phyloP scores from a whole-genome alignment of 1,140 invertebrate species.

The Chionoecetes opilio region DNA sequence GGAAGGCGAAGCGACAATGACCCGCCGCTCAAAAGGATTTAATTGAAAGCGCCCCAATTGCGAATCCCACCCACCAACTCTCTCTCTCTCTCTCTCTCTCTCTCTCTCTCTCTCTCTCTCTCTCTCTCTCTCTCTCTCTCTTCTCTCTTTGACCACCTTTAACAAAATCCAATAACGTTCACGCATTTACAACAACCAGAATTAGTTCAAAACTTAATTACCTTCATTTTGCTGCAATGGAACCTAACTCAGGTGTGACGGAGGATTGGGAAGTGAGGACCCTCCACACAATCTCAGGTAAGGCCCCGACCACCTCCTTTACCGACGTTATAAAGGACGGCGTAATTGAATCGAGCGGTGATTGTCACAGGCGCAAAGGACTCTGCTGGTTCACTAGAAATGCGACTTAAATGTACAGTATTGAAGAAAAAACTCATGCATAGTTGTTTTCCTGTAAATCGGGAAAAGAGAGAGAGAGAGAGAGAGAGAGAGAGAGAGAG shows the following conservation, averaged over 20 bases:
- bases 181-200: neutral
- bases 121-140: constrained; percentile 27
- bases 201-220: constrained; percentile 22
- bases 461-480: neutral
- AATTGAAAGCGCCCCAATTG: constrained; percentile 28
- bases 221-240: constrained; percentile 16
- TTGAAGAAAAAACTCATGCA: no score
- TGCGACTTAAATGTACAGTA: neutral
- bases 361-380: neutral
- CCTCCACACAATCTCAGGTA: neutral
- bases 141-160: neutral
- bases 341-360: constrained; percentile 27
- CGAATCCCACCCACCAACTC: neutral
- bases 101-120: constrained; percentile 27
- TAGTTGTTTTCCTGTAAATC: no score
- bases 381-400: neutral
- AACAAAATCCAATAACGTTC: neutral
- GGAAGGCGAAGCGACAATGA: constrained; percentile 4
- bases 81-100: neutral
- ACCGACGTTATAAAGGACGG: neutral
- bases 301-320: constrained; percentile 23
- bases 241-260: neutral
- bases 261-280: neutral
- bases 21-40: constrained; percentile 3
- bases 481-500: constrained; percentile 18